Conservation (phyloP, 2,888 invertebrate genomes). For the Yponomeuta cagnagella region DNA sequence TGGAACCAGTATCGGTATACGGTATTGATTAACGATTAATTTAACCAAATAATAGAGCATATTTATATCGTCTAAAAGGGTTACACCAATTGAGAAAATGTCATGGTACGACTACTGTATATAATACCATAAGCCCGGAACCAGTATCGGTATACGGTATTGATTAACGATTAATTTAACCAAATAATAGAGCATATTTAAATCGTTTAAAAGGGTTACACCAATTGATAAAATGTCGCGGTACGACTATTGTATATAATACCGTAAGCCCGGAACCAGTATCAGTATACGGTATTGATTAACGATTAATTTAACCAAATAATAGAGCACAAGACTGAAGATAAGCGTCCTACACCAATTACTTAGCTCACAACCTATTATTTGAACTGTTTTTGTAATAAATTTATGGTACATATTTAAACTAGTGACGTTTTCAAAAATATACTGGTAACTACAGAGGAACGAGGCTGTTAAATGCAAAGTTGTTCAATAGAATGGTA, state of each 20-base stretch:
- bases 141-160: not conserved
- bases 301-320: not conserved
- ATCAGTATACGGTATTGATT: not conserved
- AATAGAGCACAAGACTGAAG: not conserved
- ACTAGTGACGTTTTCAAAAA: too few relatives aligned
- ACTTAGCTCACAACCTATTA: not conserved
- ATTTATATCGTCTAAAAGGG: too few relatives aligned
- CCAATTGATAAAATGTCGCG: too few relatives aligned
- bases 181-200: not conserved
- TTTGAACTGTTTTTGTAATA: not conserved
- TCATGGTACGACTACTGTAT: too few relatives aligned
- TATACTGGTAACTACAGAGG: too few relatives aligned
- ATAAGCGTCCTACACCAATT: not conserved
- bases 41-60: not conserved
- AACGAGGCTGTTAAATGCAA: too few relatives aligned
- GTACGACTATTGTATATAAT: too few relatives aligned
- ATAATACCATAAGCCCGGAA: not conserved
- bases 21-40: not conserved
- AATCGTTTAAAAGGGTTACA: too few relatives aligned
- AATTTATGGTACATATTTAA: too few relatives aligned
- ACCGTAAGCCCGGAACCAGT: not conserved
- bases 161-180: not conserved
- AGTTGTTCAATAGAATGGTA: too few relatives aligned
- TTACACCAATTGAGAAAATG: too few relatives aligned
- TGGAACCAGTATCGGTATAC: not conserved